These are phyloP conservation scores for Heliopora coerulea DNA, from an alignment of 92 coral and sea anemone species.

Conservation along the genomic window DNA sequence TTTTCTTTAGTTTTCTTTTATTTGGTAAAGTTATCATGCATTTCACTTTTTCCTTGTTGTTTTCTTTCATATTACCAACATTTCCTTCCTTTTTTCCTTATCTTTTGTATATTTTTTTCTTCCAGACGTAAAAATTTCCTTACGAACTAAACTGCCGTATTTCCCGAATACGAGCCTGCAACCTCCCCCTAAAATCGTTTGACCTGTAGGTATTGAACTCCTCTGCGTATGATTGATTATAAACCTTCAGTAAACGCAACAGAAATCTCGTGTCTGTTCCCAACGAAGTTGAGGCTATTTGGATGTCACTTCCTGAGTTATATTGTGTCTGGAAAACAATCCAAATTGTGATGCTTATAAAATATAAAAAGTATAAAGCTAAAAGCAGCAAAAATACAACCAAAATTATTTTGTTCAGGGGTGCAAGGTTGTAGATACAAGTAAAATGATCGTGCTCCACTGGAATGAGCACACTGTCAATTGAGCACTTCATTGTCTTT, in stretches of 20 bases:
- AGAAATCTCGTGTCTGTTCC: constrained; percentile 38
- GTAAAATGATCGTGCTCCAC: neutral
- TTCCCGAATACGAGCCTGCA: too few relatives aligned
- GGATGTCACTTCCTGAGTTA: too few relatives aligned
- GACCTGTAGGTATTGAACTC: constrained; percentile 48
- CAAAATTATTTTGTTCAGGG: neutral
- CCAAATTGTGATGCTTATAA: neutral
- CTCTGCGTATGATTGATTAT: constrained; percentile 42
- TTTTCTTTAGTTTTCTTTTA: constrained; percentile 45
- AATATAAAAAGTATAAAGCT: neutral
- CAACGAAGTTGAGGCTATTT: constrained; percentile 23
- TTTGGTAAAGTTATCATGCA: constrained; percentile 24
- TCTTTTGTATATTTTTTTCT: too few relatives aligned
- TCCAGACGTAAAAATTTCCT: too few relatives aligned
- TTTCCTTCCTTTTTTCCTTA: too few relatives aligned
- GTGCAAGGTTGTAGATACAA: neutral
- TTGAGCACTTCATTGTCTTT: neutral
- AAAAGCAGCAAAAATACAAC: neutral
- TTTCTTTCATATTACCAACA: too few relatives aligned
- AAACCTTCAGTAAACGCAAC: constrained; percentile 45
- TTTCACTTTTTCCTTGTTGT: constrained; percentile 45
- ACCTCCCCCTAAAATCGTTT: too few relatives aligned
- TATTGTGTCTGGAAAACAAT: too few relatives aligned
- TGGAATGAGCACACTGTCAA: neutral
- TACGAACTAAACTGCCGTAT: too few relatives aligned